Conservation (phyloP, 2,888 invertebrate genomes). For the Yponomeuta plumbellus region DNA sequence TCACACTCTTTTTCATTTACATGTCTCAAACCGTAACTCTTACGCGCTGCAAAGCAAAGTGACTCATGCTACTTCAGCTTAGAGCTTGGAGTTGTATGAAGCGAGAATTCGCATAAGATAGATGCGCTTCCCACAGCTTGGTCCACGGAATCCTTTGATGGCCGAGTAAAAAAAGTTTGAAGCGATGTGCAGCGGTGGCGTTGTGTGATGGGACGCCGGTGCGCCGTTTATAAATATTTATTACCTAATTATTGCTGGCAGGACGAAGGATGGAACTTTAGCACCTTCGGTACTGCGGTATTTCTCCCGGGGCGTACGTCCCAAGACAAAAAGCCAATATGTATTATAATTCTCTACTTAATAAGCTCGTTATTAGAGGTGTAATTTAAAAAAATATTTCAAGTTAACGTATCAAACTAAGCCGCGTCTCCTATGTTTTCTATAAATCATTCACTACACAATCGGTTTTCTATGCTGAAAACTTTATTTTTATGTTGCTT, state of each 20-base stretch:
- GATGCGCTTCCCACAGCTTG: constrained; percentile 26
- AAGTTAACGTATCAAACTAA: neutral
- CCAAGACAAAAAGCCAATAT: constrained; percentile 26
- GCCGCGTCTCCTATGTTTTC: neutral
- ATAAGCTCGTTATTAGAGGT: constrained; percentile 1
- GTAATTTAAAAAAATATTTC: constrained; percentile 2
- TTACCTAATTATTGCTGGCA: constrained; percentile 55
- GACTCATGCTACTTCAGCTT: neutral
- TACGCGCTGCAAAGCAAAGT: constrained; percentile 3
- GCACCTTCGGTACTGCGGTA: constrained; percentile 44
- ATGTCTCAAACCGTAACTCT: constrained; percentile 1
- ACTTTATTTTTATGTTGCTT: neutral
- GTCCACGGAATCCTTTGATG: constrained; percentile 43
- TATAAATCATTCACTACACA: too few species aligned
- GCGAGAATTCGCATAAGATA: constrained; percentile 8
- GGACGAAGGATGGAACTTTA: constrained; percentile 40
- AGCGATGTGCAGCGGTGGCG: constrained; percentile 33
- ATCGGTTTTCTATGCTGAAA: too few species aligned
- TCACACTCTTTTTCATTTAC: constrained; percentile 34
- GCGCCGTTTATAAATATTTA: constrained; percentile 70
- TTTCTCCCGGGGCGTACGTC: constrained; percentile 43
- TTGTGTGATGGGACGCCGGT: constrained; percentile 45
- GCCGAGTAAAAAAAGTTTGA: constrained; percentile 39
- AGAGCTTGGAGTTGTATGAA: constrained; percentile 23
- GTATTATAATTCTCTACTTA: constrained; percentile 22